Percentiles rank a stretch among this genome's conserved stretches.
Evolutionary conservation across 2,113 vertebrate genomes (phyloP).

Genomic region (Opisthocomus hoazin): DNA sequence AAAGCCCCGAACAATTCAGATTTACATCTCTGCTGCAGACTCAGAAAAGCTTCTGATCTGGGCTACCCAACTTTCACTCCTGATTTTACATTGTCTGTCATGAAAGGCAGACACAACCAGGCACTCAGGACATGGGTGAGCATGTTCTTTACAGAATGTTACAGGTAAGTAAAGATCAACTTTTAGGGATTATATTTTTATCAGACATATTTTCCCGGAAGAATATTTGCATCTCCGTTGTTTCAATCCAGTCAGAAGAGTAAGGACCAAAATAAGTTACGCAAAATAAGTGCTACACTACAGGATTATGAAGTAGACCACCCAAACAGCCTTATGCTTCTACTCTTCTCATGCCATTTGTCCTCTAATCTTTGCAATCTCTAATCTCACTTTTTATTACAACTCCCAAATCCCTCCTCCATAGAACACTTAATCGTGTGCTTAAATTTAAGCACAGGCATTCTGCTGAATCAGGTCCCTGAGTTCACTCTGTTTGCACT

Average conservation of each 20-base stretch:
- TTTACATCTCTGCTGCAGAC: not conserved
- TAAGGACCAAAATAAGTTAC: not conserved
- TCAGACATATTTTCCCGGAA: not conserved
- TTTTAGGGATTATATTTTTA: not conserved
- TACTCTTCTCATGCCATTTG: not conserved
- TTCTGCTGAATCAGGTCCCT: not conserved
- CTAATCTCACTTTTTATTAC: slow-evolving; percentile 29
- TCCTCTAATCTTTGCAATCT: not conserved
- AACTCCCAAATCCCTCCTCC: not conserved
- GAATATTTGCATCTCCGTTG: not conserved
- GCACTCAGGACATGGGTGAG: not conserved
- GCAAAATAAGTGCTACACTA: not conserved
- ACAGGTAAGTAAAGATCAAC: not conserved
- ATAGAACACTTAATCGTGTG: not conserved
- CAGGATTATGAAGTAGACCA: not conserved
- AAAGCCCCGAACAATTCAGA: not conserved
- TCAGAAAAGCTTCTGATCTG: not conserved
- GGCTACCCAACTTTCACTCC: not conserved
- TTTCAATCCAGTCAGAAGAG: not conserved
- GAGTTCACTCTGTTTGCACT: not conserved
- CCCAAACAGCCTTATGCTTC: not conserved
- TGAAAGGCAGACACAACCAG: not conserved
- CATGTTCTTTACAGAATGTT: not conserved
- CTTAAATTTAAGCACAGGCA: not conserved
- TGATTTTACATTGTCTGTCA: not conserved